Evolutionary conservation across 2,888 invertebrate species (phyloP), one percentile per base, ranked within the genome.

Genomic region (Pomacea canaliculata): DNA sequence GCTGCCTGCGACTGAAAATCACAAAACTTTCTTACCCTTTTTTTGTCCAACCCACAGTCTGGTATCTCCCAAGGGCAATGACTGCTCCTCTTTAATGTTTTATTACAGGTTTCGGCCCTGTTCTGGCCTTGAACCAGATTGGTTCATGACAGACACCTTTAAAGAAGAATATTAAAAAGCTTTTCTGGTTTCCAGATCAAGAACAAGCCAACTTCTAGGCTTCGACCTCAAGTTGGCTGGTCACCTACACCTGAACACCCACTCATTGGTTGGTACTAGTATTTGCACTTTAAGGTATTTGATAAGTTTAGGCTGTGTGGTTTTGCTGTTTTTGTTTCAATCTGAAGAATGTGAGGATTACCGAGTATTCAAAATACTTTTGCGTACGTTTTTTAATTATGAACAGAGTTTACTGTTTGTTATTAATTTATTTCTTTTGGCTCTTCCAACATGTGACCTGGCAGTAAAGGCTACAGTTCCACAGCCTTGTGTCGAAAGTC

Each of bases 231-330:
- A 65, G 75, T 68, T 48, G 75, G 78, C n/a, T 83, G 85, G 78
- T 85, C 85, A 4, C 85, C 85, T 10, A 87, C 86, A 12, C 87
- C 87, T 46, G 86, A 87, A 60, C 83, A 84, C 19, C 86, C 87
- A 67, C 80, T 86, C 56, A 76, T 87, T 76, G 85, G 87, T 87
- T 75, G 79, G 82, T 46, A 37, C n/a, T 18, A 59, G 51, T 56
- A 13, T 27, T 68, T 37, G 9, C 23, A 16, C 23, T 51, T 37
- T 59, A 37, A 23, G 7, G 23, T n/a, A 37, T 37, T 37, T 27
- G 7, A 69, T 12, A 37, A 18, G 7, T 27, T 12, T 10, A n/a
- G 37, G 56, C 5, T 18, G 56, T 51, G 46, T 18, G 23, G 49
- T 18, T 37, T 67, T 67, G n/a, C 8, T 27, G 27, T 7, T 27